phyloP scores from a whole-genome alignment of 2,797 vertebrate genomes.

The Rhinella marina region DNA sequence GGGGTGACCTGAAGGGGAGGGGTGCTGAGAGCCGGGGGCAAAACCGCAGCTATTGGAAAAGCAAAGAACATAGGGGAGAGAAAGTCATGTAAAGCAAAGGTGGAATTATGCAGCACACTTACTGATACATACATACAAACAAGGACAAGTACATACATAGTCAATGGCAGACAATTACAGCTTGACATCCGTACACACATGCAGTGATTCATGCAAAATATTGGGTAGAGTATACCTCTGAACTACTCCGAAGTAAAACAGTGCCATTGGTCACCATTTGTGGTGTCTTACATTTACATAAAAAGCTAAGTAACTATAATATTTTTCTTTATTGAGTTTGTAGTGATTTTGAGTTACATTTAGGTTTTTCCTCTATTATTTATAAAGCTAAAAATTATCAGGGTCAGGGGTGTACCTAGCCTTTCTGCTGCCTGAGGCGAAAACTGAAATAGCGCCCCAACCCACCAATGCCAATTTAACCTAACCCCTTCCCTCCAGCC shows the following conservation, averaged over 20 bases:
- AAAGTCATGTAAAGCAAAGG: constrained; percentile 44
- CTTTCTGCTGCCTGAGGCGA: too few relatives aligned
- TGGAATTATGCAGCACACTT: constrained; percentile 20
- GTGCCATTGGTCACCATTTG: too few relatives aligned
- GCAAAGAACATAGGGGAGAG: constrained; percentile 52
- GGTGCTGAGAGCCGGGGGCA: constrained; percentile 55
- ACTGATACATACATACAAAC: constrained; percentile 6
- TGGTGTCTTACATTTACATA: too few relatives aligned
- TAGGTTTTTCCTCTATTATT: background rate
- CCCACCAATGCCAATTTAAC: too few relatives aligned
- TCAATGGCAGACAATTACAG: background rate
- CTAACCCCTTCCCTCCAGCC: too few relatives aligned
- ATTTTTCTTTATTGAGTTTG: background rate
- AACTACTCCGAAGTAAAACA: too few relatives aligned
- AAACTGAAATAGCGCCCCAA: too few relatives aligned
- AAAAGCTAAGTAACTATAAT: too few relatives aligned
- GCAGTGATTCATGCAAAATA: constrained; percentile 28
- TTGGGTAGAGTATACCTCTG: too few relatives aligned
- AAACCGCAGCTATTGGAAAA: constrained; percentile 46
- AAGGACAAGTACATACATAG: constrained; percentile 1
- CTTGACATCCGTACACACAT: constrained; percentile 3
- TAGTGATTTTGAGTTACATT: too few relatives aligned
- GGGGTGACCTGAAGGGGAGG: constrained; percentile 78
- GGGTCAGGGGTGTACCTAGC: too few relatives aligned
- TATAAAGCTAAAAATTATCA: background rate